Evolutionary conservation across 1,140 invertebrate species (phyloP), one percentile per base, ranked within the genome.

Genomic region (Trichomalopsis sarcophagae): DNA sequence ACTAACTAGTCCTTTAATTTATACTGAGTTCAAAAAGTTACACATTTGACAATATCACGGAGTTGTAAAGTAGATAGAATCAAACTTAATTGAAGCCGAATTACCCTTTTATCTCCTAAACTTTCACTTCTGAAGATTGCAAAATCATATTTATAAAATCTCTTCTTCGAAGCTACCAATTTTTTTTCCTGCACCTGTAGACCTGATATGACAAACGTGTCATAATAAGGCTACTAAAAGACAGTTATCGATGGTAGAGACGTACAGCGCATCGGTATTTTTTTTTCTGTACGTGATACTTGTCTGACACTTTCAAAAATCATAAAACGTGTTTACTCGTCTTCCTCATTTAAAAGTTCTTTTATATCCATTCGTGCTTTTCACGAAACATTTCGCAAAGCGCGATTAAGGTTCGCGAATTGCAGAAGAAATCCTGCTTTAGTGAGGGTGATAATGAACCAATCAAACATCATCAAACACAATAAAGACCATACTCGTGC

Each of bases 271-370:
- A 50, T 50, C 14, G 0, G 21, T 62, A 1, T 62, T 62, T 62
- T 62, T 62, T 69, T 68, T 80, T 27, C 5, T 44, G n/a, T 80
- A 69, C 33, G 55, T 69, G 62, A 80, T 44, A 68, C 44, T 80
- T 80, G 47, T 21, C 17, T 36, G 62, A 80, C 27, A 68, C 44
- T 80, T 23, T 36, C 40, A 30, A 79, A 78, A 69, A 80, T 36
- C 17, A 36, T 27, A 21, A 7, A 36, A 21, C 33, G 7, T 44
- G 11, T 68, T 23, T 68, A 23, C 23, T 66, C n/a, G 36, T 23
- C 21, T 69, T 80, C 62, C 78, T 40, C 69, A 80, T 27, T 80
- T 40, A 66, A 62, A 66, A 0, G 13, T 40, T 13, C 66, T 80
- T 69, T 40, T 44, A 80, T 44, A 36, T 13, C 2, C 33, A 21